A percentile compares a stretch with the other conserved stretches of the same genome.
These are phyloP conservation scores for Plagodis pulveraria DNA, from an alignment of 2,888 invertebrate genomes.

Conservation along the genomic window DNA sequence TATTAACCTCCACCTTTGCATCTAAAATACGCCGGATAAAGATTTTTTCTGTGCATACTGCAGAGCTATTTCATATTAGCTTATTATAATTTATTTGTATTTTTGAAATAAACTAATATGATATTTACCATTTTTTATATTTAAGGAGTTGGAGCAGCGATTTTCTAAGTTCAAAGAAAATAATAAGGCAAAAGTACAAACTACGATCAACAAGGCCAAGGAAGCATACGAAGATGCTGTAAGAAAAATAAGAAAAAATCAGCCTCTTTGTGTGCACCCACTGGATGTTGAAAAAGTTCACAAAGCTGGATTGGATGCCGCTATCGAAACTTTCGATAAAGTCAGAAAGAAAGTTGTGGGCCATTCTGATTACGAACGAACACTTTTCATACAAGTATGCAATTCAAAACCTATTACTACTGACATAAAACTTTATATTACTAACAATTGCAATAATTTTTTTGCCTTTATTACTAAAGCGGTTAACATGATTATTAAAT, in stretches of 20 bases:
- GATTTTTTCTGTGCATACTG: too few species aligned
- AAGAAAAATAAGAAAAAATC: not conserved
- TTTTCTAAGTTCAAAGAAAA: slow-evolving; percentile 2
- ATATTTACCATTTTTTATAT: too few species aligned
- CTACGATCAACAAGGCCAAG: not conserved
- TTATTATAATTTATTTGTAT: too few species aligned
- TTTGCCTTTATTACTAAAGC: too few species aligned
- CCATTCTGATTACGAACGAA: slow-evolving; percentile 3
- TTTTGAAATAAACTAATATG: too few species aligned
- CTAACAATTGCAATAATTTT: too few species aligned
- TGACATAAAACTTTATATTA: too few species aligned
- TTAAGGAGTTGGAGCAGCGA: slow-evolving; percentile 2
- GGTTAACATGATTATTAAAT: too few species aligned
- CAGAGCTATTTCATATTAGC: too few species aligned
- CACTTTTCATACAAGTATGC: slow-evolving; percentile 1
- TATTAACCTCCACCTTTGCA: too few species aligned
- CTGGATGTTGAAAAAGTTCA: slow-evolving; percentile 13
- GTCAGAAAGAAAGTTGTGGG: slow-evolving; percentile 11
- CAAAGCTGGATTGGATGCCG: slow-evolving; percentile 7
- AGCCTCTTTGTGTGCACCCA: slow-evolving; percentile 19
- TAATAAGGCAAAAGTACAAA: not conserved
- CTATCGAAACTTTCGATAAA: slow-evolving; percentile 11
- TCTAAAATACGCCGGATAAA: too few species aligned
- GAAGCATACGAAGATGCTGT: slow-evolving; percentile 12
- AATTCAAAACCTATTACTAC: too few species aligned